Base-by-base conservation (phyloP, 2,797 vertebrate genomes). In the Adrianichthys oophorus region DNA sequence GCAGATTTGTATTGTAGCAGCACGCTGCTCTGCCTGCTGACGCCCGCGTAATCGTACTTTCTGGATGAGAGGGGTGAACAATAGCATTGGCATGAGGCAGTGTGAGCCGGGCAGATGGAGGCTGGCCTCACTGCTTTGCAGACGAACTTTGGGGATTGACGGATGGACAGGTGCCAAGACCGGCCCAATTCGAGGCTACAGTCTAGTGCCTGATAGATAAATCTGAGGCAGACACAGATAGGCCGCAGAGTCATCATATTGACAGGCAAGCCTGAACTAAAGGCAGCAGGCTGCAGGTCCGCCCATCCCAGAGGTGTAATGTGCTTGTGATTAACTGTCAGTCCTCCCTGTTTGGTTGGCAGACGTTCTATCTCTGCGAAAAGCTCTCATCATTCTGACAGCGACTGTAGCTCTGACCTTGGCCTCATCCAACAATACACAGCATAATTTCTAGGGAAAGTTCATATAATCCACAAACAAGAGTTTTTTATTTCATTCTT, bases 251-350 rank as follows among this genome's bases (percentile, higher is more conserved):
- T 76, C 82, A 57, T 84, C 82, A 84, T 81, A 68, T 78, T 83
- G 88, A 89, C 84, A 71, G 84, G 78, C 67, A 78, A 68, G 72
- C 78, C 61, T 78, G 62, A 82, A 83, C 79, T 53, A 60, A 55
- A 78, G 78, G 84, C 70, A 54, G 75, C 70, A 85, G 73, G 83
- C 74, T 73, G 78, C 57, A 56, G 80, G 76, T 80, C 74, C 58
- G 47, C 80, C 79, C 71, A 76, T 86, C 79, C 82, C 80, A 75
- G 80, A 86, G 87, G 83, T 87, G 86, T 90, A 90, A 89, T 90
- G 78, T 87, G 80, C 71, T 77, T 73, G 81, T 91, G 91, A 93
- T 92, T 91, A 91, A 91, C 88, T 90, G 89, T 90, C 92, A 91
- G 82, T 80, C 87, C 57, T 26, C 18, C 60, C 75, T 45, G 68